Percentiles rank a stretch among this genome's conserved stretches.
These are phyloP conservation scores for Synergus itoensis DNA, from an alignment of 2,888 invertebrate genomes.

Conservation along the genomic window DNA sequence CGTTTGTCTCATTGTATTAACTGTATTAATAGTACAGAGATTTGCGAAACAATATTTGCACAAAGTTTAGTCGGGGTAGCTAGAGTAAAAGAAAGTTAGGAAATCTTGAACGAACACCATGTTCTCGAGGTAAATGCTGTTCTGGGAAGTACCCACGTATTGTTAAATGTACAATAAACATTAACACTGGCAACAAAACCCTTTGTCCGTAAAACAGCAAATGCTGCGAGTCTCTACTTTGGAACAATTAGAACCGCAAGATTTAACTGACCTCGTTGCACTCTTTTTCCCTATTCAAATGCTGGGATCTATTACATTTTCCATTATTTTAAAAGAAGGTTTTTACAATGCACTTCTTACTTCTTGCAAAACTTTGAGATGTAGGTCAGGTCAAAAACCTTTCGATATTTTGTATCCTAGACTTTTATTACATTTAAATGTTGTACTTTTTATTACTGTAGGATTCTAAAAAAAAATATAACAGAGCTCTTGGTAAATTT, in stretches of 20 bases:
- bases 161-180: background rate
- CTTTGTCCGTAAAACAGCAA: conserved; percentile 3
- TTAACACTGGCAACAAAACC: background rate
- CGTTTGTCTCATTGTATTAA: background rate
- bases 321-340: background rate
- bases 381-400: background rate
- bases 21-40: background rate
- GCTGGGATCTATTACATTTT: background rate
- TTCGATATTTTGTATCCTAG: background rate
- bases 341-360: background rate
- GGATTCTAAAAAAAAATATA: too few relatives aligned
- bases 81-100: background rate
- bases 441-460: too few relatives aligned
- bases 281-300: background rate
- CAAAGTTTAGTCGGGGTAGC: background rate
- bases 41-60: conserved; percentile 1
- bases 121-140: background rate
- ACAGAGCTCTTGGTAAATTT: too few relatives aligned
- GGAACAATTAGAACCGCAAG: background rate
- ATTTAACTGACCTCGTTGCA: background rate
- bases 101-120: background rate
- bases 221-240: background rate
- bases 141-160: conserved; percentile 7
- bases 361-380: background rate
- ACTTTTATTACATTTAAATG: too few relatives aligned